Evolutionary conservation across 2,113 vertebrate species (phyloP), one percentile per base, ranked within the genome.

Genomic region (Mobula hypostoma): DNA sequence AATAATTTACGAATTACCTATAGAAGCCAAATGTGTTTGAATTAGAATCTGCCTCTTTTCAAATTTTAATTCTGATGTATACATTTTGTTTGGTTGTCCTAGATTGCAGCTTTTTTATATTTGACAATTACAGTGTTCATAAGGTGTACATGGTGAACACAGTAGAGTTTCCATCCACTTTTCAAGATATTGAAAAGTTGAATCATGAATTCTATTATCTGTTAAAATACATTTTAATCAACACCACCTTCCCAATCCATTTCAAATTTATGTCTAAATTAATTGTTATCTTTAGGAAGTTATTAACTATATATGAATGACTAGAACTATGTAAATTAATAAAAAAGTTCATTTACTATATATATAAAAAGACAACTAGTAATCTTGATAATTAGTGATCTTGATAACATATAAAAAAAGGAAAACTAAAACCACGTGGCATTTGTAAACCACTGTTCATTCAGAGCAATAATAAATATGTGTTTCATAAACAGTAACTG

Each of bases 401-500:
- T 74, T 74, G 70, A 74, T 36, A 19, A 93, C 70, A 74, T 21
- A 24, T 72, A 48, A 93, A 93, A 74, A 74, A 93, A n/a, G n/a
- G 74, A 74, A 74, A 93, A 48, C 40, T 93, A 56, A 93, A 93
- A 93, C 36, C 7, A 48, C 27, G 40, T 74, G 24, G 21, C 91
- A 74, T 48, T 93, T 93, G 91, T 93, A 93, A 74, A 93, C 91
- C 70, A 72, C 24, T 74, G 36, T 93, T 74, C 90, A 92, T 70
- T 92, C 36, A 15, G 32, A 74, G 36, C 70, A 76, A 74, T 48
- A 93, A 93, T 93, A 93, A 93, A 93, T 93, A 87, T 70, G 36
- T 56, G 36, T 56, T 93, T 93, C 40, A 74, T 56, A 93, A 93
- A 56, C 91, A 93, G 70, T 93, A 93, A 93, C 91, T 93, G 91